Evolutionary conservation across 2,797 vertebrate species (phyloP).

Genomic region (Uromys caudimaculatus): DNA sequence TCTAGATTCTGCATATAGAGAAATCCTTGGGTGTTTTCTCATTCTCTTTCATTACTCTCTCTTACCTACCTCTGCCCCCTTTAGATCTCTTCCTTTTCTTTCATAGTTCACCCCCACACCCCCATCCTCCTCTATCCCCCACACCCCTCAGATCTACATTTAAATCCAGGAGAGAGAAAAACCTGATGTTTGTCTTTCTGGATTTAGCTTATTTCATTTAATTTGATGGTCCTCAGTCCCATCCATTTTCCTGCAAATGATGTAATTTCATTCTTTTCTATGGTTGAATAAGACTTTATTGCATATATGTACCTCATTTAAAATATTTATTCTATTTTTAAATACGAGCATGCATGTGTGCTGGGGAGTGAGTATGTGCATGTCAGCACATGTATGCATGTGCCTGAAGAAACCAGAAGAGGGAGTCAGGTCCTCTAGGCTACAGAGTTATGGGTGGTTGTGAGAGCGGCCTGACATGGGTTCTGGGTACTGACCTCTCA

Average conservation of each 20-base stretch:
- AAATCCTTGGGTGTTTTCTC: not conserved
- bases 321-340: not conserved
- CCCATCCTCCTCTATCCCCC: accelerated
- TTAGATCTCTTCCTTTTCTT: not conserved
- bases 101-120: not conserved
- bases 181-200: not conserved
- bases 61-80: not conserved
- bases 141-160: not conserved
- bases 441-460: not conserved
- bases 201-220: not conserved
- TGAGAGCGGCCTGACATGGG: not conserved
- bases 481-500: too few species aligned
- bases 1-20: not conserved
- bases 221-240: not conserved
- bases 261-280: not conserved
- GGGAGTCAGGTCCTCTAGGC: too few species aligned
- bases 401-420: not conserved
- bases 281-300: not conserved
- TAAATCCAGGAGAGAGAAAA: not conserved
- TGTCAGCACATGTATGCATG: not conserved
- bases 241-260: not conserved
- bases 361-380: not conserved
- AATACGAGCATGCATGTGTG: not conserved
- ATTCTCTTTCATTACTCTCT: not conserved
- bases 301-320: not conserved